Evolutionary conservation across 1,140 invertebrate species (phyloP).

Genomic region (Apis dorsata): DNA sequence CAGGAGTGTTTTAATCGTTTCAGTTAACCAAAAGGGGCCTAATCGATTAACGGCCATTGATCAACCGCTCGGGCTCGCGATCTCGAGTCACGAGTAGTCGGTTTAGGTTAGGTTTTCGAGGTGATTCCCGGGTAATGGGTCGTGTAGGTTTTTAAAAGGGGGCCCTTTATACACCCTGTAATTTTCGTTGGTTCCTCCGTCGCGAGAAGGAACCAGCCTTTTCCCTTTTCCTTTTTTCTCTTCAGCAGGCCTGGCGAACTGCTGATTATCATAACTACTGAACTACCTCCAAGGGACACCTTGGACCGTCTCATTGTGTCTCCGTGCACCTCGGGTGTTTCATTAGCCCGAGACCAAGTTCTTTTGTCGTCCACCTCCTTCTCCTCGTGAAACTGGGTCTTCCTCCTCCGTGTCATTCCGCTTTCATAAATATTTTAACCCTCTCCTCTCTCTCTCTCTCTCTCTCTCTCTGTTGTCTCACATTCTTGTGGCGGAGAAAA

Average conservation of each 20-base stretch:
- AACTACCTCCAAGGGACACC: conserved; percentile 2
- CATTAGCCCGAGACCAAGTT: not conserved
- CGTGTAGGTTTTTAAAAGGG: not conserved
- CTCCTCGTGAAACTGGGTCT: not conserved
- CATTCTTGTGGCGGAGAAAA: not conserved
- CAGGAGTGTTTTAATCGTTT: not conserved
- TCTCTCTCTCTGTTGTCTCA: not conserved
- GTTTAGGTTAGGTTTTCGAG: not conserved
- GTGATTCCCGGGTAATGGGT: not conserved
- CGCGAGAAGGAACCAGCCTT: not conserved
- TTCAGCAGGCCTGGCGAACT: not conserved
- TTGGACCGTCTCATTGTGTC: not conserved
- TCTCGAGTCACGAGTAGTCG: not conserved
- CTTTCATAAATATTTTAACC: conserved; percentile 8
- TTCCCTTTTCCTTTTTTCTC: no score
- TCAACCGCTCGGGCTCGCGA: not conserved
- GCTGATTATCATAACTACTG: conserved; percentile 1
- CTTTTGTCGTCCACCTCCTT: not conserved
- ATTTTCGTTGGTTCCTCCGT: not conserved
- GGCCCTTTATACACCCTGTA: not conserved
- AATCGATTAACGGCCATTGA: conserved; percentile 10
- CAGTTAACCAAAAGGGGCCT: conserved; percentile 5
- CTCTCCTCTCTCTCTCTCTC: not conserved
- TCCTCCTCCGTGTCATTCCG: not conserved
- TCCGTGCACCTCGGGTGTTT: not conserved